Base-by-base conservation (phyloP, 2,888 invertebrate genomes). In the Molorchus minor region DNA sequence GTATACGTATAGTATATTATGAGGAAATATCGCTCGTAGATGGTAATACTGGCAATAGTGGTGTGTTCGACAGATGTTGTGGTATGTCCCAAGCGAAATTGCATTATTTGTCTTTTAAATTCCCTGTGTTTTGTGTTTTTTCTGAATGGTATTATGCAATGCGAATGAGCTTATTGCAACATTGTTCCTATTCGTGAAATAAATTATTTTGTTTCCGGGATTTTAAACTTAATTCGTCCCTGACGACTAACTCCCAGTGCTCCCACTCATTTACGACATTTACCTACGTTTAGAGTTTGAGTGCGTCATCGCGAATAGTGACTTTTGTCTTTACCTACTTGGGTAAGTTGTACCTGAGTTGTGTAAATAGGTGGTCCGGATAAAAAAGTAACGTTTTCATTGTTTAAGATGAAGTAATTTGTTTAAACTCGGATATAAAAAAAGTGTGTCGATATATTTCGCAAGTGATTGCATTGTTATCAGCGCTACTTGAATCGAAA, bases 291-390 rank as follows among this genome's bases (percentile, higher is more conserved):
- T n/a, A n/a, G n/a, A n/a, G n/a, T 21, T 49, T 38, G 49, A 38
- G 49, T 49, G 49, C 49, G 49, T 49, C 49, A 49, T 38, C 21
- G 19, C 49, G 38, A 38, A 49, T 49, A 49, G 49, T 49, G 38
- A 49, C 49, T 49, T 49, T 38, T 49, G 38, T 25, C 29, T 36
- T 35, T 49, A 49, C 38, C 49, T 49, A 35, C 49, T 38, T 49
- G 49, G 49, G 49, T 38, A 20, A 49, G 49, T 49, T 49, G 36
- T 49, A 21, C 38, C 38, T 38, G 15, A 49, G 49, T 49, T 49
- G 36, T 49, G 36, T 49, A 38, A 49, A 38, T 38, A 49, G 47
- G n/a, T n/a, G n/a, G n/a, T 36, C 47, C 25, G 36, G 20, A 38
- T 20, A 38, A 38, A n/a, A 38, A 38, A 36, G 25, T 20, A 35